These are phyloP conservation scores for Eupithecia dodoneata DNA, from an alignment of 2,888 invertebrate genomes.

Conservation along the genomic window DNA sequence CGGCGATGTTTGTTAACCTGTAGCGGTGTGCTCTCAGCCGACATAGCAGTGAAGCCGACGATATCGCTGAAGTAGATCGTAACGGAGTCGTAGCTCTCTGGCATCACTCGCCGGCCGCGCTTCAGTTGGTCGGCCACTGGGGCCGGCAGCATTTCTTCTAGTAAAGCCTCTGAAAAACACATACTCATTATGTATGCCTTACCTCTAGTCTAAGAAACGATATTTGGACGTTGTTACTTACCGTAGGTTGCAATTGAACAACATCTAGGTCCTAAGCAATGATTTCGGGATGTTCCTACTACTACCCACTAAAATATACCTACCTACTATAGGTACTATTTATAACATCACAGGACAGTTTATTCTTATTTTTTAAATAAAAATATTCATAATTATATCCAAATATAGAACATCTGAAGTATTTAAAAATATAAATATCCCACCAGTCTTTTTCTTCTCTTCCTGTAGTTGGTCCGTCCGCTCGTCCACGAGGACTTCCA, in stretches of 20 bases:
- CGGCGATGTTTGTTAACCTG: conserved; percentile 80
- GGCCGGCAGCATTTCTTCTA: conserved; percentile 94
- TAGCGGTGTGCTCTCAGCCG: conserved; percentile 94
- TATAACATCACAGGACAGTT: too few species aligned
- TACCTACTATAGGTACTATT: too few species aligned
- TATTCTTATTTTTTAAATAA: too few species aligned
- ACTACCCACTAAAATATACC: too few species aligned
- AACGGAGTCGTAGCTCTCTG: conserved; percentile 95
- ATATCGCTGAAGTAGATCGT: conserved; percentile 98
- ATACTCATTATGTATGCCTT: neutral
- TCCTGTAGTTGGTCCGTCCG: conserved; percentile 96
- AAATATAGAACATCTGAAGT: too few species aligned
- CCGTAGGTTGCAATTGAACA: neutral
- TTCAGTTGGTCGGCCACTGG: conserved; percentile 97
- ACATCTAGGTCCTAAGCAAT: neutral
- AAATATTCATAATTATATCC: too few species aligned
- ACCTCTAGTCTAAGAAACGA: neutral
- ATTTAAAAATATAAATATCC: neutral
- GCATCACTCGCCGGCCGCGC: conserved; percentile 94
- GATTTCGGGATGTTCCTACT: too few species aligned
- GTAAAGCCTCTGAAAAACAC: conserved; percentile 87
- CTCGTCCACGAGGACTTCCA: conserved; percentile 97
- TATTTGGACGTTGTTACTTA: neutral
- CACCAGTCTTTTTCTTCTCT: conserved; percentile 97
- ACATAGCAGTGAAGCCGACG: conserved; percentile 96